Conservation (phyloP, 1,140 invertebrate genomes). For the Trichoplusia ni region DNA sequence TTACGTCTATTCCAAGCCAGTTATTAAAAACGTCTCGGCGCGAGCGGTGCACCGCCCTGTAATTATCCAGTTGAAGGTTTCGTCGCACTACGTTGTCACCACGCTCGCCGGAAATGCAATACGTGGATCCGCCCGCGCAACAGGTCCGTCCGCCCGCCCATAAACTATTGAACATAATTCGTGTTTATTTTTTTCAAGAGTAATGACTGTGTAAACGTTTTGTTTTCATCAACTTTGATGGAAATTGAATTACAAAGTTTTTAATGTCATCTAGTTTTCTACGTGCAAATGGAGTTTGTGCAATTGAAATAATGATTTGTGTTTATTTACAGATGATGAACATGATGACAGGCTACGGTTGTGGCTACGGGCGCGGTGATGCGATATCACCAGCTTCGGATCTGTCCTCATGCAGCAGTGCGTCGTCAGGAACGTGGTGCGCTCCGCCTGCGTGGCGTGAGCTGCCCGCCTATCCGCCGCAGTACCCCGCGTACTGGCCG, state of each 20-base stretch:
- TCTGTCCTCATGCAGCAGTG: slow-evolving; percentile 72
- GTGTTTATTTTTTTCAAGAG: slow-evolving; percentile 25
- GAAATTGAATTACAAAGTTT: not conserved
- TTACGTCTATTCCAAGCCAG: slow-evolving; percentile 81
- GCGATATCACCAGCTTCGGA: slow-evolving; percentile 73
- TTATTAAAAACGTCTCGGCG: slow-evolving; percentile 83
- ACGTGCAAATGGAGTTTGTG: not conserved
- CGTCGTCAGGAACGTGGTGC: slow-evolving; percentile 68
- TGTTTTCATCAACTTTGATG: not conserved
- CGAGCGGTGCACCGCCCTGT: slow-evolving; percentile 80
- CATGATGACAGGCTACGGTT: slow-evolving; percentile 68
- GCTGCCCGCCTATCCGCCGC: slow-evolving; percentile 61
- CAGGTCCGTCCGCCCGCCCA: slow-evolving; percentile 73
- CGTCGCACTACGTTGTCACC: slow-evolving; percentile 73
- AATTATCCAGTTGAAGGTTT: slow-evolving; percentile 79
- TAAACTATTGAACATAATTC: slow-evolving; percentile 41
- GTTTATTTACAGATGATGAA: slow-evolving; percentile 68
- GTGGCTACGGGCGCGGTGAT: slow-evolving; percentile 65
- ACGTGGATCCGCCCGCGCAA: slow-evolving; percentile 76
- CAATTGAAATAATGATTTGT: not conserved
- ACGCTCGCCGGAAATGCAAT: slow-evolving; percentile 75
- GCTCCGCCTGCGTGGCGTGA: slow-evolving; percentile 61
- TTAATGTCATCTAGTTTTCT: not conserved
- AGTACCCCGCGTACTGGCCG: slow-evolving; percentile 69
- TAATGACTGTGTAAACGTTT: slow-evolving; percentile 17